Conservation (phyloP, 2,888 invertebrate genomes). For the Frankliniella intonsa region DNA sequence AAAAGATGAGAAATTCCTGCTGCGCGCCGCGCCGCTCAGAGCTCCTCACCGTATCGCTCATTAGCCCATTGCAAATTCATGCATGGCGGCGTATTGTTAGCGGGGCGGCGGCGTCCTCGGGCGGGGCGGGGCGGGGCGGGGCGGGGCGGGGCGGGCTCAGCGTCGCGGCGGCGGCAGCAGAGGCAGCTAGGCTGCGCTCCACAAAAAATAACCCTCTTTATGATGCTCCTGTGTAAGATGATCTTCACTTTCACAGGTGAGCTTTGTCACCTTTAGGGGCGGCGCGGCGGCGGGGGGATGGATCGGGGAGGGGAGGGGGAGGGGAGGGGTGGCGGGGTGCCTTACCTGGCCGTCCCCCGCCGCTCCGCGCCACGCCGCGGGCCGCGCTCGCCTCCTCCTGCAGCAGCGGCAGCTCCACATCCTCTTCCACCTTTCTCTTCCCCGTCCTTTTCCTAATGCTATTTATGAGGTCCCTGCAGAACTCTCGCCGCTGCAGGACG, state of each 20-base stretch:
- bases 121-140: background rate
- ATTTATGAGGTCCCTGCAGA: background rate
- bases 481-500: too few relatives aligned
- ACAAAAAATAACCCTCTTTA: conserved; percentile 14
- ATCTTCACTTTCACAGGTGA: conserved; percentile 26
- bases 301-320: background rate
- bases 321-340: background rate
- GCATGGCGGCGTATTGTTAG: conserved; percentile 22
- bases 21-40: too few relatives aligned
- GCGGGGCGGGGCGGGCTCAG: conserved; percentile 31
- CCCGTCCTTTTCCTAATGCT: background rate
- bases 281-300: background rate
- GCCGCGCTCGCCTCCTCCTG: background rate
- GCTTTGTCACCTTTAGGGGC: conserved; percentile 14
- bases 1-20: too few relatives aligned
- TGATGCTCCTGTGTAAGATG: conserved; percentile 26
- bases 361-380: background rate
- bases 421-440: background rate
- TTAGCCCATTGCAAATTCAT: conserved; percentile 25
- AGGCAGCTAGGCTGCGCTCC: background rate
- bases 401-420: too few relatives aligned
- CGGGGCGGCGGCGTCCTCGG: background rate
- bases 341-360: too few relatives aligned
- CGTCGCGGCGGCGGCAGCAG: background rate
- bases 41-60: background rate